These are phyloP conservation scores for Galaxea fascicularis DNA, from an alignment of 92 coral and sea anemone species.

Conservation along the genomic window DNA sequence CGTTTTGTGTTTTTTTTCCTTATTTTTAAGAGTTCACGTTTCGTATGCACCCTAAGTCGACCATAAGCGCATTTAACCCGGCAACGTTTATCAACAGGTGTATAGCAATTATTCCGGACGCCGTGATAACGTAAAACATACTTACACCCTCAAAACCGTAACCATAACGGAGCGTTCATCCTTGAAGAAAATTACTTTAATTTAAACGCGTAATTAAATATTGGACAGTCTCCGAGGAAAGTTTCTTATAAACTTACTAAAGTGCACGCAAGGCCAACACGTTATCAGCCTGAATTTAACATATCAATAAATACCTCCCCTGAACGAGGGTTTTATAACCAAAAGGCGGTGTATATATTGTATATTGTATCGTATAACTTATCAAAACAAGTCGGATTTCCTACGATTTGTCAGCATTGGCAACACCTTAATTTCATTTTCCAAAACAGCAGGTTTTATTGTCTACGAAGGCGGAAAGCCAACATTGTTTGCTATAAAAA, in stretches of 20 bases:
- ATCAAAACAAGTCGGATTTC: slow-evolving; percentile 21
- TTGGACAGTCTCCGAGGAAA: background rate
- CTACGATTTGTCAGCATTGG: slow-evolving; percentile 22
- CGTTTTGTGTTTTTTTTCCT: too few species aligned
- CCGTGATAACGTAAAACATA: background rate
- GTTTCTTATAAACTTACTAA: background rate
- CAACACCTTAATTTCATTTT: slow-evolving; percentile 24
- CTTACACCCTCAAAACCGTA: background rate
- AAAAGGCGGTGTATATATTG: background rate
- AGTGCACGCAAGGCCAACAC: background rate
- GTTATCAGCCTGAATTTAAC: background rate
- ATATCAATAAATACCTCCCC: background rate
- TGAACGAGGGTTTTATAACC: background rate
- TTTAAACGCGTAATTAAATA: background rate
- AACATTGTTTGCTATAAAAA: slow-evolving; percentile 40
- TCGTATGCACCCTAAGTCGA: too few species aligned
- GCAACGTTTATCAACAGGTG: background rate
- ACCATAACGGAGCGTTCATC: background rate
- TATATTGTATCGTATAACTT: background rate
- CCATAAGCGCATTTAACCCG: background rate
- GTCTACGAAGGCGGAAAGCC: slow-evolving; percentile 39
- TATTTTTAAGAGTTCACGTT: too few species aligned
- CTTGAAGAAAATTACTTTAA: background rate
- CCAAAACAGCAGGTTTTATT: slow-evolving; percentile 19
- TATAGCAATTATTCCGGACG: background rate